A percentile compares a stretch with the other conserved stretches of the same genome.
Evolutionary conservation across 2,113 vertebrate genomes (phyloP).

Genomic region (Misgurnus mizolepis): DNA sequence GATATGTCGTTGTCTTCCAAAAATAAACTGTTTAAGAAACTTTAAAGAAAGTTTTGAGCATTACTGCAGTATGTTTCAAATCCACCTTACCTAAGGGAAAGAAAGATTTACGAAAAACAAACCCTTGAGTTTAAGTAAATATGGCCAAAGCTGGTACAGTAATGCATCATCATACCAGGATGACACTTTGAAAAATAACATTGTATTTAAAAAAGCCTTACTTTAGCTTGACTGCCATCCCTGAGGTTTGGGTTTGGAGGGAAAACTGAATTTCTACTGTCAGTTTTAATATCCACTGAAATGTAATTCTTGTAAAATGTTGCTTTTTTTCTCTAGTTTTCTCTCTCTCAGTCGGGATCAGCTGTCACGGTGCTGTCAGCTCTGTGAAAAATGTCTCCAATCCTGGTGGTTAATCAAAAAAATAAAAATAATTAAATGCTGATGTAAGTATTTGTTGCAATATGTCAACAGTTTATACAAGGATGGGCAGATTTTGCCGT

Average conservation of each 20-base stretch:
- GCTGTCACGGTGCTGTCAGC: conserved; percentile 1
- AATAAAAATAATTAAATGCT: conserved; percentile 15
- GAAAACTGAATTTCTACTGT: conserved; percentile 16
- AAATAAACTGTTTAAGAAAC: background rate
- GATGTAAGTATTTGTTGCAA: conserved; percentile 11
- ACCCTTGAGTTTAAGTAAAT: background rate
- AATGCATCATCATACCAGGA: conserved; percentile 14
- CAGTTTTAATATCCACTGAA: conserved; percentile 1
- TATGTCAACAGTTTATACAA: conserved; percentile 7
- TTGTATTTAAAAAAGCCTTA: conserved; percentile 25
- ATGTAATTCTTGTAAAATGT: background rate
- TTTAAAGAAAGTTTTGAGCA: background rate
- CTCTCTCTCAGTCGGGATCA: background rate
- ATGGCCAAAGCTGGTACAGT: background rate
- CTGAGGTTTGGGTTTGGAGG: background rate
- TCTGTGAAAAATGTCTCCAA: conserved; percentile 10
- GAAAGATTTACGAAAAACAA: background rate
- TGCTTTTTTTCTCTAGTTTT: background rate
- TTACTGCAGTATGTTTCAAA: background rate
- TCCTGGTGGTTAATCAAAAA: conserved; percentile 11
- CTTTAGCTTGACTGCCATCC: conserved; percentile 15
- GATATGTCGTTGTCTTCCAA: background rate
- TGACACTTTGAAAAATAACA: conserved; percentile 33
- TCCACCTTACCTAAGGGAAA: background rate
- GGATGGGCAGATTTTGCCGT: background rate